A percentile compares a stretch with the other conserved stretches of the same genome.
Evolutionary conservation across 1,140 invertebrate genomes (phyloP).

Genomic region (Aphelenchoides fujianensis): DNA sequence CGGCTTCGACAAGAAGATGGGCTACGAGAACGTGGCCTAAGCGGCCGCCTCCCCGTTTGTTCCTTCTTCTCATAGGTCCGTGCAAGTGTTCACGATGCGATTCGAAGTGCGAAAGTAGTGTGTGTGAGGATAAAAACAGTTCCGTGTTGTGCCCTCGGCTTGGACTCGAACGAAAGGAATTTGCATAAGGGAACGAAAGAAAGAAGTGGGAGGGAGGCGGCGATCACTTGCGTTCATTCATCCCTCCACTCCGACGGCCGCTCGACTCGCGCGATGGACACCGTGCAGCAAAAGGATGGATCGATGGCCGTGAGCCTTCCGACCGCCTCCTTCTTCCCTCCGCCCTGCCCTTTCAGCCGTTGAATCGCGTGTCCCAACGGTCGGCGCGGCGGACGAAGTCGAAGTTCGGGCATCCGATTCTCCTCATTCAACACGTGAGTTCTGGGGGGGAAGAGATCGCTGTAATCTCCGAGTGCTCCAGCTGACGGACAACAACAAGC

Average conservation of each 20-base stretch:
- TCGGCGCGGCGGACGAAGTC: neutral
- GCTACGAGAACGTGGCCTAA: slow-evolving; percentile 50
- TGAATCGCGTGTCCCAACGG: slow-evolving; percentile 5
- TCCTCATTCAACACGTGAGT: slow-evolving; percentile 4
- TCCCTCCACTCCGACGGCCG: no score
- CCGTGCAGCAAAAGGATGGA: neutral
- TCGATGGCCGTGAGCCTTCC: neutral
- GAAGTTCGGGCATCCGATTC: slow-evolving; percentile 14
- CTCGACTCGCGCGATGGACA: slow-evolving; percentile 2
- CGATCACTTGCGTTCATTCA: no score
- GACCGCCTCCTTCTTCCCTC: no score
- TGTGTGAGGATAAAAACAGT: slow-evolving; percentile 2
- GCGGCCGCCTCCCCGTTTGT: neutral
- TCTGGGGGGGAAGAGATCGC: neutral
- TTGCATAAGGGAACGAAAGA: no score
- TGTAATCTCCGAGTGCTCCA: neutral
- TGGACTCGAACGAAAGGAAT: no score
- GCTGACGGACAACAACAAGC: slow-evolving; percentile 10
- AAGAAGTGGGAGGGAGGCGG: no score
- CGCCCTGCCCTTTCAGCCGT: no score
- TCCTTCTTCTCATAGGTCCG: neutral
- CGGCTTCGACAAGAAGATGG: slow-evolving; percentile 57
- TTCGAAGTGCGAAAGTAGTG: neutral
- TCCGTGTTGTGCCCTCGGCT: no score
- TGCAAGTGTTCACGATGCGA: neutral